These are phyloP conservation scores for Caiman crocodilus DNA, from an alignment of 2,797 vertebrate genomes.

Conservation along the genomic window DNA sequence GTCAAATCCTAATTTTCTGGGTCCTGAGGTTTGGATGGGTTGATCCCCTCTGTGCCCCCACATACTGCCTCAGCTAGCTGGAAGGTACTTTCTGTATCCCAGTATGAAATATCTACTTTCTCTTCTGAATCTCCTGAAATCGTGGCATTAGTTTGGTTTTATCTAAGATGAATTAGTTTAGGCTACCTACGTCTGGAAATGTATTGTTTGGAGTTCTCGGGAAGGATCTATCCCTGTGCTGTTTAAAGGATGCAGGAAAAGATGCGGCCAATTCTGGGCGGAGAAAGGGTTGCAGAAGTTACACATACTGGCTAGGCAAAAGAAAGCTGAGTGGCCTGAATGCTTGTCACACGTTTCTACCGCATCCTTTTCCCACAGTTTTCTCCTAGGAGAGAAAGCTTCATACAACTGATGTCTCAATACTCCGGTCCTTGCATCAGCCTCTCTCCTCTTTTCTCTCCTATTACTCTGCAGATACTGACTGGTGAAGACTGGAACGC, in stretches of 20 bases:
- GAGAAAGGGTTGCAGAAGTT: not conserved
- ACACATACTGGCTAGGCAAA: not conserved
- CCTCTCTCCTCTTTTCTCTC: not conserved
- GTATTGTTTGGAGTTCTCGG: not conserved
- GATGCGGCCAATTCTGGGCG: not conserved
- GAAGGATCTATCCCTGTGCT: not conserved
- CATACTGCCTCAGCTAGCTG: not conserved
- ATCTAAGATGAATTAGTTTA: not conserved
- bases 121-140: too few relatives aligned
- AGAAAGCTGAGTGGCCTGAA: not conserved
- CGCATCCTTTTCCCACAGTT: rapidly evolving
- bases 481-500: slow-evolving; percentile 98
- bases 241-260: not conserved
- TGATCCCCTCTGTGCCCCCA: not conserved
- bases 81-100: not conserved
- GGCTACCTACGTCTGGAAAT: not conserved
- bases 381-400: rapidly evolving
- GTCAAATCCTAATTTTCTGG: not conserved
- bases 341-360: not conserved
- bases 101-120: not conserved
- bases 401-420: not conserved
- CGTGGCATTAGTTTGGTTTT: not conserved
- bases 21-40: not conserved
- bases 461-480: slow-evolving; percentile 83
- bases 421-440: not conserved